phyloP scores from a whole-genome alignment of 2,888 invertebrate genomes.

The Tachina fera region DNA sequence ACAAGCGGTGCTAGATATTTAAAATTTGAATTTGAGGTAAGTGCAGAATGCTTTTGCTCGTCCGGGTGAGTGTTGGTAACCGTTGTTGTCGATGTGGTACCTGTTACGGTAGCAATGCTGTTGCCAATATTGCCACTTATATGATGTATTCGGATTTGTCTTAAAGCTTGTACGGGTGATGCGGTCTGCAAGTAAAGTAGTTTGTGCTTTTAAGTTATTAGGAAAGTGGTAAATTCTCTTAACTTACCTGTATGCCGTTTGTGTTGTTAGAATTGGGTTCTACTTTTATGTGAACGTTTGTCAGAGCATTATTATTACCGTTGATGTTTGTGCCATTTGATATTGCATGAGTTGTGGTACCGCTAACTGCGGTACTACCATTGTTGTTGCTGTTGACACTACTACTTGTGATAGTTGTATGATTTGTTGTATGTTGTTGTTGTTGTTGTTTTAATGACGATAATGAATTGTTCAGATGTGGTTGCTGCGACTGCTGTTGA shows the following conservation, averaged over 20 bases:
- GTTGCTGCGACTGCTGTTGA: conserved; percentile 50
- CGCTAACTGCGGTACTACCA: conserved; percentile 31
- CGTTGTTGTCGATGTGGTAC: conserved; percentile 49
- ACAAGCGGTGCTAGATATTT: conserved; percentile 81
- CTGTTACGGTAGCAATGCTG: conserved; percentile 43
- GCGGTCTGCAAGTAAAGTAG: conserved; percentile 53
- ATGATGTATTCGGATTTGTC: conserved; percentile 73
- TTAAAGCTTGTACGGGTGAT: conserved; percentile 72
- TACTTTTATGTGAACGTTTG: conserved; percentile 71
- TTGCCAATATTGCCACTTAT: conserved; percentile 56
- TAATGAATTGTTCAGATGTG: conserved; percentile 16
- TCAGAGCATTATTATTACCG: conserved; percentile 59
- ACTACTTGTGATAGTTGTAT: conserved; percentile 59
- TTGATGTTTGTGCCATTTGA: conserved; percentile 65
- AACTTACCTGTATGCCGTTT: conserved; percentile 66
- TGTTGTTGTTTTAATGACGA: conserved; percentile 26
- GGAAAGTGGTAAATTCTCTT: not conserved
- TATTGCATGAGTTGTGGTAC: conserved; percentile 43
- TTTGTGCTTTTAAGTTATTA: not conserved
- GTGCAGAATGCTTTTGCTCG: conserved; percentile 72
- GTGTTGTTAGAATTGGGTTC: conserved; percentile 70
- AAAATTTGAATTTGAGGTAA: conserved; percentile 77
- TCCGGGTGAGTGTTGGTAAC: conserved; percentile 59
- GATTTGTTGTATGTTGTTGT: conserved; percentile 39
- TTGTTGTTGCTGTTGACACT: conserved; percentile 56